Base-by-base conservation (phyloP, 92 coral and sea anemone species). In the Porites evermanni region DNA sequence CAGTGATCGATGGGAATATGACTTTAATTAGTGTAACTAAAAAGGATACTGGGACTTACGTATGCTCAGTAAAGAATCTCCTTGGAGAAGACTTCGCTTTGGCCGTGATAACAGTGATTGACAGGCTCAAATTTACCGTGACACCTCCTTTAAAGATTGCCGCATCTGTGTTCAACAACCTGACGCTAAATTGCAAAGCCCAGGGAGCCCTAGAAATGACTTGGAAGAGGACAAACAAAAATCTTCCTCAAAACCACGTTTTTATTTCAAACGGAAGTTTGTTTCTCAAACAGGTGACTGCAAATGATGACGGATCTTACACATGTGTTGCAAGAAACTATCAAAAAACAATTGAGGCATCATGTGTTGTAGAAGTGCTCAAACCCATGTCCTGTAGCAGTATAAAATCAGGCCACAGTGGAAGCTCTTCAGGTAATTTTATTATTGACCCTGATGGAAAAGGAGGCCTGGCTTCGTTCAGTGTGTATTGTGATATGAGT, bases 401-500 rank as follows among this genome's bases (percentile, higher is more conserved):
- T 1, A 63, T 82, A 10, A 88, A 88, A 71, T 61, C 86, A 13
- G 17, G 11, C 14, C 10, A 1, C 16, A 79, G 64, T n/a, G 47
- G 13, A 53, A 44, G 26, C 6, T 65, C 73, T 12, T 75, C 87
- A 47, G 72, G 82, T 21, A 75, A 52, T 51, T 76, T 75, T 53
- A 23, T 56, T 6, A 84, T 84, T 52, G 78, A 84, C 51, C 88
- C 88, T 74, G 83, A 84, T 67, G 83, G 75, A 11, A 18, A 77
- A 59, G 83, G 82, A 53, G 74, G 64, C 61, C 66, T 70, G 60
- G 24, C 80, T 23, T 44, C 88, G 2, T 88, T 88, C 67, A 67
- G 80, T n/a, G 91, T 88, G 47, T 88, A 47, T 79, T 88, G 91
- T 82, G 91, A 88, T 72, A 88, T 88, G 88, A 59, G 54, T 88